A percentile compares a stretch with the other conserved stretches of the same genome.
phyloP scores from a whole-genome alignment of 2,797 vertebrate genomes.

The Paratrypauchen microcephalus region DNA sequence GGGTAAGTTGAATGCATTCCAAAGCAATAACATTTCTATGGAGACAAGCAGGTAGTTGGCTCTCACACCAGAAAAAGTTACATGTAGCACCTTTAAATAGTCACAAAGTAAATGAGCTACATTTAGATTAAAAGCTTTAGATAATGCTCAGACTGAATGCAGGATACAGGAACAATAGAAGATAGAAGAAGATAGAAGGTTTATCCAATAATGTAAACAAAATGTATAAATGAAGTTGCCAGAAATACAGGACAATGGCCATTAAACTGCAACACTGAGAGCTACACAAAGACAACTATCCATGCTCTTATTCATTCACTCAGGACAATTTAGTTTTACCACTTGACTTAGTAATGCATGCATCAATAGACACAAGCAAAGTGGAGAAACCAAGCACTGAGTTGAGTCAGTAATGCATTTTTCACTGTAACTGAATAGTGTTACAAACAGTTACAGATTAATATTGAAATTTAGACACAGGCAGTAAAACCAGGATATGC shows the following conservation, averaged over 20 bases:
- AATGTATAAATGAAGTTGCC: neutral
- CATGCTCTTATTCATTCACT: neutral
- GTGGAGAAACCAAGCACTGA: neutral
- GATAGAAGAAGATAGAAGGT: neutral
- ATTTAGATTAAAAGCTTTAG: neutral
- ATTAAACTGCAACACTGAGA: neutral
- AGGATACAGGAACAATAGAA: neutral
- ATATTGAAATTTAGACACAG: neutral
- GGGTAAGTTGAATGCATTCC: no score
- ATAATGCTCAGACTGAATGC: neutral
- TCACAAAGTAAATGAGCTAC: neutral
- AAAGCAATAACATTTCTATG: neutral
- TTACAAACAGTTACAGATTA: neutral
- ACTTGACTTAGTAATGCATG: neutral
- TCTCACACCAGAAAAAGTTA: neutral
- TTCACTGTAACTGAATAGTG: neutral
- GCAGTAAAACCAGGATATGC: neutral
- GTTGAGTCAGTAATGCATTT: neutral
- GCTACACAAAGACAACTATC: neutral
- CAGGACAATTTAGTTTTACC: constrained; percentile 1
- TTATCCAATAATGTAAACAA: neutral
- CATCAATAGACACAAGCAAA: neutral
- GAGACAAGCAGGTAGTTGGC: no score
- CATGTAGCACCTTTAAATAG: neutral
- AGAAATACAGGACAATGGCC: neutral